These are phyloP conservation scores for Venturia canescens DNA, from an alignment of 1,140 invertebrate genomes.

Conservation along the genomic window DNA sequence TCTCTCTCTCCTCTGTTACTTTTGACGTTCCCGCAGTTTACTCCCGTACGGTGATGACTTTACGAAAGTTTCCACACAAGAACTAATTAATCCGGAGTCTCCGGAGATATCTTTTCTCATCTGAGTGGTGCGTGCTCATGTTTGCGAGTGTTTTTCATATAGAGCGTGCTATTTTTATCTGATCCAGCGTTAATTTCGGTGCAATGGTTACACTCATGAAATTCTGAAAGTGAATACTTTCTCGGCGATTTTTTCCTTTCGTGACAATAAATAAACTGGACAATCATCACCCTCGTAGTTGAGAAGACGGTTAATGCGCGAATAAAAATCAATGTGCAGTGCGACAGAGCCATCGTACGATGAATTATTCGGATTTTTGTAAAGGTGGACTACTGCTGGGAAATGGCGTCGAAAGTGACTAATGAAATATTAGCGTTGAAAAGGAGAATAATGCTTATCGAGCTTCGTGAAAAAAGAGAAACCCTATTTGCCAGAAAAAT, in stretches of 20 bases:
- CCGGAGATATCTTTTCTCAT: no score
- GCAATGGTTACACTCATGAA: no score
- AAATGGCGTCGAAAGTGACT: not conserved
- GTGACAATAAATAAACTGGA: not conserved
- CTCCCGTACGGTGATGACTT: not conserved
- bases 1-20: not conserved
- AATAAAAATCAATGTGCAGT: conserved; percentile 7
- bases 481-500: not conserved
- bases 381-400: not conserved
- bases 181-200: no score
- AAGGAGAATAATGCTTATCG: not conserved
- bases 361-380: not conserved
- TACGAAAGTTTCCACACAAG: not conserved
- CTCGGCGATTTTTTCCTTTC: not conserved
- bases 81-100: no score
- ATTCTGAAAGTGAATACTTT: no score
- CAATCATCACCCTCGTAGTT: not conserved
- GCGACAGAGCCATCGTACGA: not conserved
- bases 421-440: not conserved
- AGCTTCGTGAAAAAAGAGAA: not conserved
- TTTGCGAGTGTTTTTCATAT: no score
- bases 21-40: not conserved
- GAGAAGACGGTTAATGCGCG: not conserved
- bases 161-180: no score
- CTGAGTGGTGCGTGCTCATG: no score